Percentiles rank a stretch among this genome's conserved stretches.
These are phyloP conservation scores for Zaprionus lachaisei DNA, from an alignment of 1,140 invertebrate genomes.

Conservation along the genomic window DNA sequence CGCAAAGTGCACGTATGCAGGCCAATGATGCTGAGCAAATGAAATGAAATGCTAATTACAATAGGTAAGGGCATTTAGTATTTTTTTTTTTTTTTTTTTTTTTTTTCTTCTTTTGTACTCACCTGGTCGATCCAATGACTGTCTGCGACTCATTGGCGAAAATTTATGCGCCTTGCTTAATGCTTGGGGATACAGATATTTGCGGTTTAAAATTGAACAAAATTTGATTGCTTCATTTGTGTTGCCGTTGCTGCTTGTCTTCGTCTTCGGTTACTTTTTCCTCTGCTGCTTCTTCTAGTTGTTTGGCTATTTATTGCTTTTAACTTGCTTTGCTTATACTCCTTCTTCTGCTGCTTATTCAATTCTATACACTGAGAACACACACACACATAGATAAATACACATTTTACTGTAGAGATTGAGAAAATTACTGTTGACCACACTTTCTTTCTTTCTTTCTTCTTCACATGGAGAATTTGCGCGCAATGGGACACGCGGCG, in stretches of 20 bases:
- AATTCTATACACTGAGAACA: conserved; percentile 72
- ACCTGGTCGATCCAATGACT: conserved; percentile 84
- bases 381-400: conserved; percentile 52
- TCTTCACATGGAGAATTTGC: conserved; percentile 47
- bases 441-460: conserved; percentile 56
- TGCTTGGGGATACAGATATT: conserved; percentile 63
- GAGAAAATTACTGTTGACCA: conserved; percentile 53
- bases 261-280: conserved; percentile 2
- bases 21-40: conserved; percentile 54
- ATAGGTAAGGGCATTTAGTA: conserved; percentile 42
- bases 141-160: conserved; percentile 84
- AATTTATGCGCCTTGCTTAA: conserved; percentile 71
- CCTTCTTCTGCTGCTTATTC: conserved; percentile 54
- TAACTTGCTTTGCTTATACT: conserved; percentile 47
- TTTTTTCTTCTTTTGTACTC: conserved; percentile 16
- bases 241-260: conserved; percentile 39
- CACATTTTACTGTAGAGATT: conserved; percentile 53
- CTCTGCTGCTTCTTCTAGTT: conserved; percentile 28
- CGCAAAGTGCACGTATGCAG: conserved; percentile 74
- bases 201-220: conserved; percentile 59
- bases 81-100: conserved; percentile 13
- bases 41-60: conserved; percentile 53
- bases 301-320: conserved; percentile 37
- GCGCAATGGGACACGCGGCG: conserved; percentile 42
- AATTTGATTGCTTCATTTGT: conserved; percentile 76